Percentiles rank a stretch among this genome's conserved stretches.
Conservation (phyloP, 2,888 invertebrate genomes). For the Leptura quadrifasciata region DNA sequence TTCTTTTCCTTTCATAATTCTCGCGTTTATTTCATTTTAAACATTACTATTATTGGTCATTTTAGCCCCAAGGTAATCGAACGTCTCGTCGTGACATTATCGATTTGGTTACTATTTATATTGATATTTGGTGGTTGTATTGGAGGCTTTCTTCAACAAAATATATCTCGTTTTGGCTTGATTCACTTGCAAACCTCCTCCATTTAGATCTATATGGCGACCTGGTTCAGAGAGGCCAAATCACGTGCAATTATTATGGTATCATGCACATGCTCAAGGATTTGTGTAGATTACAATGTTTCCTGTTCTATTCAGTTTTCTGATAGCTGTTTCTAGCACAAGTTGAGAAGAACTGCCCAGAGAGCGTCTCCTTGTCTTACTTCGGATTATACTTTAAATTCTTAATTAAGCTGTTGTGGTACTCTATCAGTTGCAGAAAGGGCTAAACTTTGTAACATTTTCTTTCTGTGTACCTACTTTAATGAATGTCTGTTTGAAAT, state of each 20-base stretch:
- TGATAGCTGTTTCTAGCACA: background rate
- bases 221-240: too few relatives aligned
- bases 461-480: too few relatives aligned
- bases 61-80: background rate
- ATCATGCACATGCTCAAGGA: background rate
- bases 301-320: background rate
- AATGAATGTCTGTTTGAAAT: too few relatives aligned
- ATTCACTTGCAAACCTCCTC: too few relatives aligned
- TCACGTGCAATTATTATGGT: background rate
- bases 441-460: too few relatives aligned
- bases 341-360: background rate
- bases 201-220: too few relatives aligned
- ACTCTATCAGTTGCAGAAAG: background rate
- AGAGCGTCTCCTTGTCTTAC: background rate
- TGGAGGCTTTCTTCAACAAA: too few relatives aligned
- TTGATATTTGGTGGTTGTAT: too few relatives aligned
- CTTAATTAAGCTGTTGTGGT: background rate
- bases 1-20: background rate
- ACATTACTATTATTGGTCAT: too few relatives aligned
- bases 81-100: too few relatives aligned
- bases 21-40: background rate
- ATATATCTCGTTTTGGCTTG: too few relatives aligned
- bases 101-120: too few relatives aligned
- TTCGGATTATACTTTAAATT: background rate
- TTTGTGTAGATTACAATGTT: slow-evolving; percentile 1